Base-by-base conservation (phyloP, 2,797 vertebrate species). In the Leptatherina wallacei region DNA sequence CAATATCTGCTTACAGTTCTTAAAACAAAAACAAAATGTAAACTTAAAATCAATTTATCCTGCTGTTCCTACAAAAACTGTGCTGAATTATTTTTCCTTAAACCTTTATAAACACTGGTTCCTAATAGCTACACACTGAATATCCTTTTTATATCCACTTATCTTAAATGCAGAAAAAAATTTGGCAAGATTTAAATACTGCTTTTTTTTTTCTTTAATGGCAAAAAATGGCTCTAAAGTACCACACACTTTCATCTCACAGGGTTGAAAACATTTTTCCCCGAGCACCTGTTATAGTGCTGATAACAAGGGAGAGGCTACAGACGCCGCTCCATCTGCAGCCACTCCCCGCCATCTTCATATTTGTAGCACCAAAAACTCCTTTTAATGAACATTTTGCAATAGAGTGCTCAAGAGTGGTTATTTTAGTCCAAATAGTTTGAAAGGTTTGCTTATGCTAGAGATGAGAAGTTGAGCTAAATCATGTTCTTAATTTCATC, bases 101-200 rank as follows among this genome's bases (percentile, higher is more conserved):
- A 32, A 71, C 71, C 61, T 71, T 81, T 83, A 65, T 59, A 76
- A 60, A 69, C 79, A 86, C 80, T 65, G 65, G 40, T 57, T 81
- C 65, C 74, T 81, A 67, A 56, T 55, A 75, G 80, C 36, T 83
- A 85, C 69, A 85, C 78, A 90, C 77, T 75, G 64, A 65, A 67
- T 77, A 62, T 84, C 61, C 57, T 69, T 61, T 32, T 65, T 56
- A 63, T 77, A 83, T 78, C 83, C 74, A 71, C 69, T 81, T 81
- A 66, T 70, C 22, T 84, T 81, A 82, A 85, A 93, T 65, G 81
- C 88, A 85, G 83, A 87, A 91, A 85, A 44, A 44, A 81, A 77
- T 91, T 93, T 93, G 94, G 92, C 93, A 95, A 95, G 75, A 83
- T 92, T 92, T 91, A 89, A 93, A 92, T 78, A 58, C 75, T 84